These are phyloP conservation scores for Anolis carolinensis DNA, from an alignment of 2,113 vertebrate genomes.

Conservation along the genomic window DNA sequence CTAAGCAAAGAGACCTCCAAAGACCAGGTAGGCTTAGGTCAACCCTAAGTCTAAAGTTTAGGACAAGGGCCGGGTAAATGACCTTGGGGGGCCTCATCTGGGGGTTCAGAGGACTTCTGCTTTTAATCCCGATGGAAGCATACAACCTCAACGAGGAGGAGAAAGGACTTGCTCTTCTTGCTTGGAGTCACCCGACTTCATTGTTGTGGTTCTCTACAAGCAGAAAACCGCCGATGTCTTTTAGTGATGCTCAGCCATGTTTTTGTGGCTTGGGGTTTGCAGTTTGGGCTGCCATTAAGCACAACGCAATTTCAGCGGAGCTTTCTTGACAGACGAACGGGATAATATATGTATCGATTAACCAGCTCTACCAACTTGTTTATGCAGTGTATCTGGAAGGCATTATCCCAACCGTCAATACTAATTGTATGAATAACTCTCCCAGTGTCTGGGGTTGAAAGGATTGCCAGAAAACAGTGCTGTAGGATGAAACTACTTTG, in stretches of 20 bases:
- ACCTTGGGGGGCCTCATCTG: too few relatives aligned
- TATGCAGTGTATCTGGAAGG: conserved; percentile 45
- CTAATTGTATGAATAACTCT: conserved; percentile 40
- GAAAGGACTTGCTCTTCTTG: too few relatives aligned
- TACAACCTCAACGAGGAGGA: too few relatives aligned
- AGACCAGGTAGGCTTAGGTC: too few relatives aligned
- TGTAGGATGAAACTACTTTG: conserved; percentile 62
- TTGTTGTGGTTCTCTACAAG: not conserved
- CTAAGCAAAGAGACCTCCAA: too few relatives aligned
- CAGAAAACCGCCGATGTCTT: conserved; percentile 53
- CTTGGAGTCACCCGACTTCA: not conserved
- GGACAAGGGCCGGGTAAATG: too few relatives aligned
- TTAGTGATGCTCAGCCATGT: conserved; percentile 27
- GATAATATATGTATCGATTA: conserved; percentile 67
- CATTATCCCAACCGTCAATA: conserved; percentile 30
- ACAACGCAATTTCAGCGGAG: conserved; percentile 26
- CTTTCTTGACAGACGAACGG: conserved; percentile 50
- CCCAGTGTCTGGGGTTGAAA: conserved; percentile 23
- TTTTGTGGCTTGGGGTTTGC: conserved; percentile 18
- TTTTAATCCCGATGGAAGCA: too few relatives aligned
- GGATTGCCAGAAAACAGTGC: conserved; percentile 48
- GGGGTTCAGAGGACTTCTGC: too few relatives aligned
- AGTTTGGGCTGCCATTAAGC: conserved; percentile 32
- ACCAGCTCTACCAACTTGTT: conserved; percentile 57
- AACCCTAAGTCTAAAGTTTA: too few relatives aligned